phyloP scores from a whole-genome alignment of 2,888 invertebrate species.

The Himalopsyche japonica region DNA sequence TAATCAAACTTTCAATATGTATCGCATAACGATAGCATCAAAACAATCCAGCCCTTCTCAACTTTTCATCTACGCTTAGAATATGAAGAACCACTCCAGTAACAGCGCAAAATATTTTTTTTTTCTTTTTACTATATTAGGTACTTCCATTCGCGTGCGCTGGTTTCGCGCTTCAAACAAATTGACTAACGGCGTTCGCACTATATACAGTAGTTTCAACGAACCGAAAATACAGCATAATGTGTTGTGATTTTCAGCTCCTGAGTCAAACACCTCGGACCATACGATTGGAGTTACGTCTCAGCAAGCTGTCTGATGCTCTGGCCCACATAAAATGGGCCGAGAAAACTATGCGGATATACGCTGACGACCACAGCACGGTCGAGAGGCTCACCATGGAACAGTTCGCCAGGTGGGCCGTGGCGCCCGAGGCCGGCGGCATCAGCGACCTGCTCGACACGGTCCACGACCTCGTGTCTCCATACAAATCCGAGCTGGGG shows the following conservation, averaged over 20 bases:
- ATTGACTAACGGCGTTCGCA: no score
- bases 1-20: no score
- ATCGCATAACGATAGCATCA: no score
- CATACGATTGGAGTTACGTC: slow-evolving; percentile 58
- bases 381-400: slow-evolving; percentile 70
- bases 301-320: slow-evolving; percentile 66
- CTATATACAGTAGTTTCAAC: no score
- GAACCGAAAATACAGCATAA: not conserved
- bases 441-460: slow-evolving; percentile 68
- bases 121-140: no score
- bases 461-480: slow-evolving; percentile 66
- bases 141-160: no score
- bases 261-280: not conserved
- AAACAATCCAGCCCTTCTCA: no score
- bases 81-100: no score
- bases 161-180: no score
- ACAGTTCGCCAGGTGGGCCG: slow-evolving; percentile 71
- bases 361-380: slow-evolving; percentile 57
- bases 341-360: slow-evolving; percentile 63
- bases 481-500: slow-evolving; percentile 47
- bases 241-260: not conserved
- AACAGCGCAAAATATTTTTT: no score
- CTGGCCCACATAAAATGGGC: slow-evolving; percentile 63
- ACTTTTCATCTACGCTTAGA: no score
- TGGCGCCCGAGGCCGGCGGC: slow-evolving; percentile 68